Evolutionary conservation across 2,888 invertebrate species (phyloP), one percentile per base, ranked within the genome.

Genomic region (Erebia aethiops): DNA sequence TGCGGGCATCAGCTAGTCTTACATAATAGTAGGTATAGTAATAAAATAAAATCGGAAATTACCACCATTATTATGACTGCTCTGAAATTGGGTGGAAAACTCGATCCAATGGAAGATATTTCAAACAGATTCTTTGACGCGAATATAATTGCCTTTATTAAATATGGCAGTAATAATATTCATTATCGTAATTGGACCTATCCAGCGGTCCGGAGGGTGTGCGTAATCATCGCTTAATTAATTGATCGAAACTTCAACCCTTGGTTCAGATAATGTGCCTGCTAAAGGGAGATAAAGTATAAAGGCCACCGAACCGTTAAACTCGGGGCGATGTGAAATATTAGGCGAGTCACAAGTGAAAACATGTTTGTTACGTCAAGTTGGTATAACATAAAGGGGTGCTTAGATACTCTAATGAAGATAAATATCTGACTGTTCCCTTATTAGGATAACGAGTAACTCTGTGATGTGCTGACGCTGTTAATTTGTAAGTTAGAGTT

Each of bases 201-300:
- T 84, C 83, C 85, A 77, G 78, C 72, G 81, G 83, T 84, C 87
- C 86, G 85, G 75, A 79, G 85, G 82, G 88, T 77, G 84, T 82
- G 83, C 81, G 83, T 89, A 90, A 90, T 90, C 89, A 89, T 84
- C 85, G 86, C 83, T 84, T 91, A 92, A 93, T 92, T 92, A 93
- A 93, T 92, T 91, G 91, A 93, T 93, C 85, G 91, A 91, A 92
- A 92, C 86, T 90, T 91, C 86, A 89, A 85, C 90, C 91, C 90
- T 86, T 85, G 81, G 86, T 86, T 88, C 89, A 87, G 87, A 88
- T 90, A 90, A 89, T 90, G 89, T 82, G 88, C 84, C 88, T 90
- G 91, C 89, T 88, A 84, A 85, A 86, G 81, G 79, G 82, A 90
- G 91, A 92, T 92, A 92, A 91, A 92, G 89, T 89, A 66, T 43